Evolutionary conservation across 2,888 invertebrate species (phyloP), one percentile per base, ranked within the genome.

Genomic region (Girardia tigrina): DNA sequence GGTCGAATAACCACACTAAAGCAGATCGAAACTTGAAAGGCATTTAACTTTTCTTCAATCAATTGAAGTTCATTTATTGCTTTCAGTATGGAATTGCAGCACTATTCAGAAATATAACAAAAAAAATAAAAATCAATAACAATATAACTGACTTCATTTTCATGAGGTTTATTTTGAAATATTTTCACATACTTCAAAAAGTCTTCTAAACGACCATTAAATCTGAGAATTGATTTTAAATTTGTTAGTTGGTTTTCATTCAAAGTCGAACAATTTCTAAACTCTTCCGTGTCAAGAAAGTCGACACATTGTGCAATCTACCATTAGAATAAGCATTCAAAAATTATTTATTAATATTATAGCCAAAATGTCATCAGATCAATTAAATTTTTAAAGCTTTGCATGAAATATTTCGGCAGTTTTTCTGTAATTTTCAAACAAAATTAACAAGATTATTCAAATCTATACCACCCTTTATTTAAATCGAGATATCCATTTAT

Each of bases 141-240:
- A 12, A 12, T 36, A 36, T 36, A 36, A 36, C 36, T 36, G 8
- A 36, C 8, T n/a, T 16, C 36, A 36, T 12, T 16, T 36, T 56
- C 8, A 56, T 56, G 56, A n/a, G 2, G 6, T 16, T 23, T n/a
- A 56, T 56, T 56, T 56, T 56, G 56, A 16, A 56, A 56, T 56
- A 56, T 56, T 4, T 56, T 56, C 6, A 56, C n/a, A 56, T 56
- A 23, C n/a, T 56, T 56, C 23, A 20, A n/a, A 12, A 56, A 16
- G 23, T 56, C 56, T 56, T 56, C 56, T 16, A 56, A 56, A 12
- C 56, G 56, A 56, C 56, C n/a, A 56, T 56, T 56, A n/a, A 56
- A 56, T 56, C 6, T 12, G 56, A 56, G 56, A n/a, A 56, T 56
- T 20, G 56, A 8, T 56, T 56, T 56, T n/a, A 56, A 6, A 56